phyloP scores from a whole-genome alignment of 2,113 vertebrate species.

The Anser cygnoides region DNA sequence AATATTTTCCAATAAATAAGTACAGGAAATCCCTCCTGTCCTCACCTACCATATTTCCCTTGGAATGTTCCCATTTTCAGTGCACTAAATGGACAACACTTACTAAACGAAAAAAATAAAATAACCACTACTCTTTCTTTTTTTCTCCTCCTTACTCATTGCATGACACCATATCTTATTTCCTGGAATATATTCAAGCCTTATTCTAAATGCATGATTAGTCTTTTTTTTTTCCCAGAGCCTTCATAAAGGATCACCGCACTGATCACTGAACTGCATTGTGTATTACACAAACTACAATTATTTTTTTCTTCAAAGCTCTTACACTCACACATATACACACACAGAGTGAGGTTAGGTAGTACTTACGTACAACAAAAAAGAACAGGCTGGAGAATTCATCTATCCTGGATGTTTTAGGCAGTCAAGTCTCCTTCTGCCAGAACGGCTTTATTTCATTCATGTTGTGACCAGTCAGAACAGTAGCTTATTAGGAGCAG shows the following conservation, averaged over 20 bases:
- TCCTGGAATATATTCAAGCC: not conserved
- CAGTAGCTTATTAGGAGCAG: not conserved
- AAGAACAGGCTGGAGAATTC: not conserved
- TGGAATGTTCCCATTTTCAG: not conserved
- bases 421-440: not conserved
- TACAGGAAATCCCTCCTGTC: not conserved
- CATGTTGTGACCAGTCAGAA: not conserved
- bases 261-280: not conserved
- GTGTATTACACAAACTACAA: not conserved
- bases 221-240: not conserved
- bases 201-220: not conserved
- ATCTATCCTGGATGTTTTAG: not conserved
- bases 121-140: not conserved
- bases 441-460: not conserved
- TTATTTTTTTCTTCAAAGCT: not conserved
- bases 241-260: not conserved
- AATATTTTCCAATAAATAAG: not conserved
- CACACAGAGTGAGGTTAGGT: not conserved
- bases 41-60: not conserved
- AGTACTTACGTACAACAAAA: not conserved
- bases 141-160: not conserved
- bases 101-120: not conserved
- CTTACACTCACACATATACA: not conserved
- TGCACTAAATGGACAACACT: not conserved
- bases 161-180: not conserved